phyloP scores from a whole-genome alignment of 2,888 invertebrate species.

The Pterobdella sp. region DNA sequence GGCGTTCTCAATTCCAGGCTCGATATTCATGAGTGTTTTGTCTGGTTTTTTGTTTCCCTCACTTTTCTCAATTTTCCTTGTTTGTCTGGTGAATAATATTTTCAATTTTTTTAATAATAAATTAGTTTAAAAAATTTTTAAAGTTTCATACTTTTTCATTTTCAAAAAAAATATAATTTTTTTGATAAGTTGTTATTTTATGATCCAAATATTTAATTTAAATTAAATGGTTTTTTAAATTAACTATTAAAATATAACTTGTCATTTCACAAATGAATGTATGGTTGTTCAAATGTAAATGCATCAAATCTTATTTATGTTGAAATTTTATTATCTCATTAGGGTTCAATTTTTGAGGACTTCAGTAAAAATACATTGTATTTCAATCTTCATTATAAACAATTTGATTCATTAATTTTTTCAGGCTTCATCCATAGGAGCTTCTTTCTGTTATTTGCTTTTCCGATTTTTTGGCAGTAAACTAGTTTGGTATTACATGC shows the following conservation, averaged over 20 bases:
- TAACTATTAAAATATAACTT: too few relatives aligned
- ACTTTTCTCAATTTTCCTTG: slow-evolving; percentile 73
- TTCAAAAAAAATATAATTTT: background rate
- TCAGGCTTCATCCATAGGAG: slow-evolving; percentile 85
- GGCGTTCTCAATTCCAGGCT: slow-evolving; percentile 98
- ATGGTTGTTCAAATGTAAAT: too few relatives aligned
- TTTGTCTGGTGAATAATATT: slow-evolving; percentile 54
- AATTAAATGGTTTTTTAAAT: too few relatives aligned
- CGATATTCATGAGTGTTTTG: slow-evolving; percentile 89
- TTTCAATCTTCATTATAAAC: background rate
- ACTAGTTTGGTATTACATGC: slow-evolving; percentile 77
- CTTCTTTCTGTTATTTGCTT: slow-evolving; percentile 84
- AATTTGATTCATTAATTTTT: slow-evolving; percentile 35
- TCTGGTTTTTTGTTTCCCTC: slow-evolving; percentile 95
- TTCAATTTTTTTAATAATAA: background rate
- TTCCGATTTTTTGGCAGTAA: slow-evolving; percentile 81
- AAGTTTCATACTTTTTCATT: background rate
- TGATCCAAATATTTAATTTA: too few relatives aligned
- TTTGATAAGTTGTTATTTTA: too few relatives aligned
- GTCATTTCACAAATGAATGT: too few relatives aligned
- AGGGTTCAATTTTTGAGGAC: too few relatives aligned
- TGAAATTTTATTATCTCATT: too few relatives aligned
- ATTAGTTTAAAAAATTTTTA: background rate
- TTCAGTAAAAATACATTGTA: too few relatives aligned
- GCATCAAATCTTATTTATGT: too few relatives aligned